phyloP scores from a whole-genome alignment of 2,113 vertebrate genomes.

The Notothenia coriiceps region DNA sequence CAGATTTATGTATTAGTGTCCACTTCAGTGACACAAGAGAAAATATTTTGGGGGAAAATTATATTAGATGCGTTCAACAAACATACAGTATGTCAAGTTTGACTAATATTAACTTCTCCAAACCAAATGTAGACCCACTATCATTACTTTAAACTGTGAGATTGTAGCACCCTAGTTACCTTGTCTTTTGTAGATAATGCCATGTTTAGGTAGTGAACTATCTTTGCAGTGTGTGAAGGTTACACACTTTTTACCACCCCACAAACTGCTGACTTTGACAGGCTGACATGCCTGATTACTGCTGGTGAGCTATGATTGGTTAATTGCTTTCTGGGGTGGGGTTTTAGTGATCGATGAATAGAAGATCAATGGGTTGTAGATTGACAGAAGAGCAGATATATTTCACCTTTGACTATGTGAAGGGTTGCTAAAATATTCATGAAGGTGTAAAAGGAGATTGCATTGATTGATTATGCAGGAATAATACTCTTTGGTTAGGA shows the following conservation, averaged over 20 bases:
- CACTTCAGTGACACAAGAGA: too few relatives aligned
- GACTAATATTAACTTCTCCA: background rate
- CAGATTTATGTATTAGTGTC: too few relatives aligned
- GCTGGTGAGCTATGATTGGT: background rate
- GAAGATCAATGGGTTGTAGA: slow-evolving; percentile 2
- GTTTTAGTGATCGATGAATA: background rate
- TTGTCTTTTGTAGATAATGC: too few relatives aligned
- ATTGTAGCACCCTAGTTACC: too few relatives aligned
- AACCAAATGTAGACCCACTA: background rate
- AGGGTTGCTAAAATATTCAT: slow-evolving; percentile 59
- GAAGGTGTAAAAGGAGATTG: slow-evolving; percentile 51
- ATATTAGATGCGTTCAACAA: too few relatives aligned
- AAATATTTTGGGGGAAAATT: too few relatives aligned
- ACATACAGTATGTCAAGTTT: background rate
- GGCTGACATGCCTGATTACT: background rate
- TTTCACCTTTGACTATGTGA: slow-evolving; percentile 39
- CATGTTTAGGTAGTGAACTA: too few relatives aligned
- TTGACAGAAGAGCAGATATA: slow-evolving; percentile 30
- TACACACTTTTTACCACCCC: background rate
- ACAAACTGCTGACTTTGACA: background rate
- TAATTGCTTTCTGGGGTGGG: background rate
- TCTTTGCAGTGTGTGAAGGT: too few relatives aligned
- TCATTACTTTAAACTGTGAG: background rate
- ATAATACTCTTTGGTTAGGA: slow-evolving; percentile 24
- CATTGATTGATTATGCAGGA: slow-evolving; percentile 58